Conservation (phyloP, 2,888 invertebrate genomes). For the Thymelicus acteon region DNA sequence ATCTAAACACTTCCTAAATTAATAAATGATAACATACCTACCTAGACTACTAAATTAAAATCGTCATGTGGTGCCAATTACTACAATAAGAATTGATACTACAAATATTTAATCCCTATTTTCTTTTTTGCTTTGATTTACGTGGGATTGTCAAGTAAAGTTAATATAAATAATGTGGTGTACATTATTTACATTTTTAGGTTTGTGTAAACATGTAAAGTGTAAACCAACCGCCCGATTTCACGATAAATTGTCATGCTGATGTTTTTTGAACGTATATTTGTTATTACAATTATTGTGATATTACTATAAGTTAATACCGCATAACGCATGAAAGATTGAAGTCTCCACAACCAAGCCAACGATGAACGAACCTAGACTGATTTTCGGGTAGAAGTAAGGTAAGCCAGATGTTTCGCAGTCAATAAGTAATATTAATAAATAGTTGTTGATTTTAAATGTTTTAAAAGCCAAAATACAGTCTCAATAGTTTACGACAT, state of each 20-base stretch:
- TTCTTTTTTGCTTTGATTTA: no score
- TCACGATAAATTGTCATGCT: constrained; percentile 29
- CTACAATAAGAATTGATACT: no score
- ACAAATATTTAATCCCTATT: no score
- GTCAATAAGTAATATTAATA: constrained; percentile 72
- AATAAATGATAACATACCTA: no score
- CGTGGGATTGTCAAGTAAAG: no score
- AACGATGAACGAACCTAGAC: constrained; percentile 76
- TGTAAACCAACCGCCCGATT: constrained; percentile 1
- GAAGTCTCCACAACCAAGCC: constrained; percentile 65
- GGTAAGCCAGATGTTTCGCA: constrained; percentile 76
- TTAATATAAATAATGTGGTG: background rate
- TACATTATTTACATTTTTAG: no score
- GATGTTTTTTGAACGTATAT: constrained; percentile 45
- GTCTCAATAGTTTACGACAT: constrained; percentile 77
- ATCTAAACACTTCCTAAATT: no score
- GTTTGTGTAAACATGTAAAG: no score
- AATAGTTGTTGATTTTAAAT: constrained; percentile 73
- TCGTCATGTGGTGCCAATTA: no score
- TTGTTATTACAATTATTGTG: constrained; percentile 75
- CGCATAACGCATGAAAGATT: constrained; percentile 53
- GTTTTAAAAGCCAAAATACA: constrained; percentile 78
- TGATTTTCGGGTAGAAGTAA: constrained; percentile 82
- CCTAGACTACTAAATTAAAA: no score
- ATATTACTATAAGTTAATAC: constrained; percentile 78